These are phyloP conservation scores for Pelecanus crispus DNA, from an alignment of 2,113 vertebrate species.

Conservation along the genomic window DNA sequence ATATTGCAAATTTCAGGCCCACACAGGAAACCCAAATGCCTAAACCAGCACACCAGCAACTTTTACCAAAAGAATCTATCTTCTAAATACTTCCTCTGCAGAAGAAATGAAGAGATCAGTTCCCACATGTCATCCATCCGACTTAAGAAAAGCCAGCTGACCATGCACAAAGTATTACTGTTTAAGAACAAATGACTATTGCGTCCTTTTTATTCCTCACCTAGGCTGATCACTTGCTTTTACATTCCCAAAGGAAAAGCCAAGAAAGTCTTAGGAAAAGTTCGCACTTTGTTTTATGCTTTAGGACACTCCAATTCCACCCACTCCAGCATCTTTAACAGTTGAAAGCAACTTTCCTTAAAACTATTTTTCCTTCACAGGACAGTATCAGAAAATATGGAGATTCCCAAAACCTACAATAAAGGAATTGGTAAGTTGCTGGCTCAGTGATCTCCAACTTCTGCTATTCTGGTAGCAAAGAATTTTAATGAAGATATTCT, in stretches of 20 bases:
- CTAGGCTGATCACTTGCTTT: not conserved
- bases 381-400: not conserved
- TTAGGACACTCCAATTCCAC: not conserved
- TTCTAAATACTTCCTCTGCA: not conserved
- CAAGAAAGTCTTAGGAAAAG: not conserved
- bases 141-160: not conserved
- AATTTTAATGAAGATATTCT: not conserved
- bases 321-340: not conserved
- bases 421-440: not conserved
- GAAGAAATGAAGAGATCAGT: not conserved
- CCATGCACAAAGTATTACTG: not conserved
- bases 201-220: not conserved
- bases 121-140: not conserved
- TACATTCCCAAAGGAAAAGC: not conserved
- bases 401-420: not conserved
- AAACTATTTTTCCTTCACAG: not conserved
- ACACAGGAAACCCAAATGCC: not conserved
- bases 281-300: not conserved
- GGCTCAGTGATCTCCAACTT: not conserved
- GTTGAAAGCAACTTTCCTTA: not conserved
- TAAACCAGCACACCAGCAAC: not conserved
- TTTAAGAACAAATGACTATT: not conserved
- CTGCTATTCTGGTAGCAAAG: not conserved
- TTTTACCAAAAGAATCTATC: not conserved
- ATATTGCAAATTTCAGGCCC: not conserved